phyloP scores from a whole-genome alignment of 2,113 vertebrate genomes.

The Eurystomus gularis region DNA sequence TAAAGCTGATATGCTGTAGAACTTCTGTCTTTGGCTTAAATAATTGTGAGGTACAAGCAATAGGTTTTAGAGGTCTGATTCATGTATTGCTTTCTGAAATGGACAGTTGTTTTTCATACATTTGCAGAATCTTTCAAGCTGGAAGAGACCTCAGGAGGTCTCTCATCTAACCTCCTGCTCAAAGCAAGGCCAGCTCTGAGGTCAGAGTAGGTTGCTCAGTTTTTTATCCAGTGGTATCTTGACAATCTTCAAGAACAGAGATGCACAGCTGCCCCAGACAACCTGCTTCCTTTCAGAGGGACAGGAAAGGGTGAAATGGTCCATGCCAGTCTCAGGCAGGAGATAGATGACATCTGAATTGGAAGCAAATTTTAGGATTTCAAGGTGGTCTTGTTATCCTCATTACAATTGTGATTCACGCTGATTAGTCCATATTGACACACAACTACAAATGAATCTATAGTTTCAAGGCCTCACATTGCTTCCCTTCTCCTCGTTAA shows the following conservation, averaged over 20 bases:
- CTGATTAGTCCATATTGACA: not conserved
- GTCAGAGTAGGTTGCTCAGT: too few species aligned
- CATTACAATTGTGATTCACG: not conserved
- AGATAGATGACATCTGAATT: not conserved
- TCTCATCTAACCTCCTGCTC: too few species aligned
- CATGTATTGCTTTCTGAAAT: not conserved
- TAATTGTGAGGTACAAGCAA: not conserved
- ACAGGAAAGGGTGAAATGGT: not conserved
- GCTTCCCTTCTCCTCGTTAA: not conserved
- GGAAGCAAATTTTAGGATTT: not conserved
- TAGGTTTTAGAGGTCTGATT: not conserved
- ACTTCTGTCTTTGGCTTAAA: not conserved
- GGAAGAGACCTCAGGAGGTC: too few species aligned
- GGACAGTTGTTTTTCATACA: not conserved
- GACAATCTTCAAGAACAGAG: not conserved
- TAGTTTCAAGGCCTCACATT: not conserved
- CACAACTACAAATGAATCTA: not conserved
- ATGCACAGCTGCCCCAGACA: not conserved
- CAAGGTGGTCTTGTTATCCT: not conserved
- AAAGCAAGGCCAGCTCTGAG: too few species aligned
- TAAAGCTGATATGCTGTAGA: not conserved
- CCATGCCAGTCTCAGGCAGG: not conserved
- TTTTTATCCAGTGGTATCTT: not conserved
- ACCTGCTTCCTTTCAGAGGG: not conserved
- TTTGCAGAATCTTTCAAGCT: not conserved